Evolutionary conservation across 2,888 invertebrate species (phyloP), one percentile per base, ranked within the genome.

Genomic region (Gisinianus flammeolus): DNA sequence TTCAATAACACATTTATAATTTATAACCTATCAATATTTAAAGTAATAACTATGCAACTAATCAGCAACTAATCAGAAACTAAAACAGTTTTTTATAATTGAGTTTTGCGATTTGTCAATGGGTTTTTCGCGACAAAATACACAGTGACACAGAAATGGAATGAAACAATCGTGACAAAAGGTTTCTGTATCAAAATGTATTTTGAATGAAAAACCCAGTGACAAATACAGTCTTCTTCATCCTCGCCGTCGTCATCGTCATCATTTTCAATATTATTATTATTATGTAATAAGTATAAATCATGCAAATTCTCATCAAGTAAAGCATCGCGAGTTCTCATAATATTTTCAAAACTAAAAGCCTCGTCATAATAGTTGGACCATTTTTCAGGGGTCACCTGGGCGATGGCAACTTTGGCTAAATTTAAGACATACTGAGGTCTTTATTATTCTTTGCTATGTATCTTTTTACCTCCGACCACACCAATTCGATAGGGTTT

Each of bases 301-400:
- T 54, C 19, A 54, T 44, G n/a, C 22, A 30, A 26, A 19, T 54
- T 52, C 0, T 6, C 19, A 4, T 71, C 71, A 28, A 71, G 0
- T 6, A 71, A n/a, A 2, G 16, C 35, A 28, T 71, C 71, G 1
- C 71, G n/a, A 2, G 54, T 56, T 56, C 71, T 56, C 71, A 71
- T 71, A 4, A 2, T 12, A 26, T 54, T 16, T 54, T 71, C 71
- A 8, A 28, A 24, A n/a, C 56, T 71, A 1, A 54, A 26, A 10
- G 28, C 54, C 24, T 71, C 56, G 8, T 52, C 10, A 54, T 3
- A 12, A 54, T 56, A 71, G 12, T 16, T 26, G n/a, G 16, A 8
- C 71, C 71, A 71, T 8, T 56, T 5, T 28, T 52, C 71, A 30
- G 71, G 56, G 16, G 71, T 71, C n/a, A 71, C 56, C 22, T 58